Evolutionary conservation across 2,113 vertebrate genomes (phyloP).

Genomic region (Serilophus lunatus): DNA sequence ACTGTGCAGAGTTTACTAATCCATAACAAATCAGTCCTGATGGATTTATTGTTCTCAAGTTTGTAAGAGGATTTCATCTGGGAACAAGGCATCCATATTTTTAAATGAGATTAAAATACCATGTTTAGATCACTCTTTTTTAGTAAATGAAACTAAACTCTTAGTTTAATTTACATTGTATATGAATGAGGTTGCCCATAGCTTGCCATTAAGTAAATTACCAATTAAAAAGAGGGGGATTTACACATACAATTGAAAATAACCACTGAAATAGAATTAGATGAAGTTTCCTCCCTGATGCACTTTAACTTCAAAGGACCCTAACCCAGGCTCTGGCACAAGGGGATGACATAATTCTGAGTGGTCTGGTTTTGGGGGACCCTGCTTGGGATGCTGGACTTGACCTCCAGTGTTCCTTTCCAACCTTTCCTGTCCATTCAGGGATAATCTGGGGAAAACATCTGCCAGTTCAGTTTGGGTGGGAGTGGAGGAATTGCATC

Average conservation of each 20-base stretch:
- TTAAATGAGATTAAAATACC: background rate
- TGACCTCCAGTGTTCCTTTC: background rate
- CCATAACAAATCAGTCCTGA: background rate
- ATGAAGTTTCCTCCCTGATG: background rate
- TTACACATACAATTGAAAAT: background rate
- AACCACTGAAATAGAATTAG: background rate
- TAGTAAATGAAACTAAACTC: background rate
- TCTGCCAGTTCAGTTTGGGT: background rate
- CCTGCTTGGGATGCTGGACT: background rate
- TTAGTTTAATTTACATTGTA: background rate
- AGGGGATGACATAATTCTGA: background rate
- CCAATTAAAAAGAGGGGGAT: background rate
- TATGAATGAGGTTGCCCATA: too few relatives aligned
- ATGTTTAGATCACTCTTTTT: background rate
- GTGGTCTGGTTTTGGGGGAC: background rate
- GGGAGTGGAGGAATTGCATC: background rate
- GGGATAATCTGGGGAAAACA: background rate
- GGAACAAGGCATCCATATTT: background rate
- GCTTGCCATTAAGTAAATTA: background rate
- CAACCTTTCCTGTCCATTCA: background rate
- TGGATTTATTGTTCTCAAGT: too few relatives aligned
- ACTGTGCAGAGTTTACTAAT: background rate
- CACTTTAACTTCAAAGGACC: background rate
- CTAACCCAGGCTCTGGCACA: background rate
- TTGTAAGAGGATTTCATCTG: background rate